Conservation (phyloP, 2,888 invertebrate species). For the Eretmocerus hayati region DNA sequence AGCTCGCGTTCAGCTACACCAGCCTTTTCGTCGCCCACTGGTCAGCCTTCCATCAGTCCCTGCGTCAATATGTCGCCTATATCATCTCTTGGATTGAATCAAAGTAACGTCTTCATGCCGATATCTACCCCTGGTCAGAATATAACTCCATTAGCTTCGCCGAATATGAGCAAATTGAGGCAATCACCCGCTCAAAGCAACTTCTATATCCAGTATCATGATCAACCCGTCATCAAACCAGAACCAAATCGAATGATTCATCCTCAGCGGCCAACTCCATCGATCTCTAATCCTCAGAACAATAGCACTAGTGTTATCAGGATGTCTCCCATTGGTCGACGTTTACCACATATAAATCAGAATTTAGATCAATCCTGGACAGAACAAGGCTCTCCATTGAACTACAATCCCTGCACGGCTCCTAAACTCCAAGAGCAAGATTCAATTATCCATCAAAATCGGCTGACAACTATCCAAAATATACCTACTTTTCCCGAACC, state of each 20-base stretch:
- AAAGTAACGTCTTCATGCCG: conserved; percentile 83
- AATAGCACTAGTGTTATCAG: conserved; percentile 71
- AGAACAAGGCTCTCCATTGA: conserved; percentile 41
- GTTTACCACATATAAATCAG: conserved; percentile 30
- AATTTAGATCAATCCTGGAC: conserved; percentile 36
- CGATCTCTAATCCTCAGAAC: conserved; percentile 38
- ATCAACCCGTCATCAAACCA: conserved; percentile 54
- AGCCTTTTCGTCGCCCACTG: conserved; percentile 73
- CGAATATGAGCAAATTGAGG: conserved; percentile 42
- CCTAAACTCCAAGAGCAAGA: not conserved
- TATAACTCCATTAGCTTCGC: conserved; percentile 40
- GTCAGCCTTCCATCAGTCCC: conserved; percentile 60
- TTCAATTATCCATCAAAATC: conserved; percentile 40
- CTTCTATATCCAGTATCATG: conserved; percentile 46
- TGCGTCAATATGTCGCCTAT: conserved; percentile 62
- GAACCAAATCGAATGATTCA: conserved; percentile 57
- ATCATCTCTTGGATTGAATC: conserved; percentile 62
- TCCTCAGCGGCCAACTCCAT: conserved; percentile 53
- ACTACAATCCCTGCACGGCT: conserved; percentile 32
- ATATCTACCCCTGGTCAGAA: conserved; percentile 67
- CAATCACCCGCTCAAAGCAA: conserved; percentile 47
- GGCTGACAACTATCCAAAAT: too few relatives aligned
- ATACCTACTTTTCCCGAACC: too few relatives aligned
- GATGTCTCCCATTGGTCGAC: conserved; percentile 64
- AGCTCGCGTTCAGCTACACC: conserved; percentile 91